Percentiles rank a stretch among this genome's conserved stretches.
Conservation (phyloP, 2,797 vertebrate genomes). For the Diplodus puntazzo region DNA sequence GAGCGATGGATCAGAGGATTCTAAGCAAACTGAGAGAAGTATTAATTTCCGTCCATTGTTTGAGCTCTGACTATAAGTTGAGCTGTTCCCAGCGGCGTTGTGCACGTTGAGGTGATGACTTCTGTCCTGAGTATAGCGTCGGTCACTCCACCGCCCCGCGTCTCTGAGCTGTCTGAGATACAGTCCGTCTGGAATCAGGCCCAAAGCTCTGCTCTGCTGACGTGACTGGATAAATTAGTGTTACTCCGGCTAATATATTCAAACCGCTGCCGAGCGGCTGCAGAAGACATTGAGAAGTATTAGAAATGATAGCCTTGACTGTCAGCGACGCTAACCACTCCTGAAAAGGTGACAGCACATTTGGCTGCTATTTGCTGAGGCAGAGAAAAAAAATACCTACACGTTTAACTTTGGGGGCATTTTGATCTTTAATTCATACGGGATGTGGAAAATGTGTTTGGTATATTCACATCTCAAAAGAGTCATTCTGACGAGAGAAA, state of each 20-base stretch:
- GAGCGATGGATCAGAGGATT: background rate
- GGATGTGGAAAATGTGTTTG: slow-evolving; percentile 76
- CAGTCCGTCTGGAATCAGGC: slow-evolving; percentile 41
- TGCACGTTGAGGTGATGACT: background rate
- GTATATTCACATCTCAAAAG: slow-evolving; percentile 70
- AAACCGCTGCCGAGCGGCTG: slow-evolving; percentile 69
- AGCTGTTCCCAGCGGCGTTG: background rate
- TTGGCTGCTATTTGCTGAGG: slow-evolving; percentile 79
- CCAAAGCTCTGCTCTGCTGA: slow-evolving; percentile 57
- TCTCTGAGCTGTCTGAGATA: slow-evolving; percentile 38
- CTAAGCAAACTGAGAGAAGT: background rate
- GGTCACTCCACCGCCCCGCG: slow-evolving; percentile 10
- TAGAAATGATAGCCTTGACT: slow-evolving; percentile 80
- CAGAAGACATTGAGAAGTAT: slow-evolving; percentile 77
- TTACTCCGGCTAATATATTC: slow-evolving; percentile 77
- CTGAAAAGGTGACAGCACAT: slow-evolving; percentile 84
- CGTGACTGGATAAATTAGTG: slow-evolving; percentile 84
- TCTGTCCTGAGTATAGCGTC: slow-evolving; percentile 16
- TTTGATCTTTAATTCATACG: slow-evolving; percentile 81
- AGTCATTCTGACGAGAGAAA: slow-evolving; percentile 66
- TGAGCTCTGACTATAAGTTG: background rate
- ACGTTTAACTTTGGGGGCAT: slow-evolving; percentile 73
- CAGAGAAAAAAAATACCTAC: slow-evolving; percentile 61
- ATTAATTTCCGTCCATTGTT: background rate
- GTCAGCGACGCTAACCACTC: slow-evolving; percentile 82